Evolutionary conservation across 1,140 invertebrate species (phyloP).

Genomic region (Probaryconus sp.): DNA sequence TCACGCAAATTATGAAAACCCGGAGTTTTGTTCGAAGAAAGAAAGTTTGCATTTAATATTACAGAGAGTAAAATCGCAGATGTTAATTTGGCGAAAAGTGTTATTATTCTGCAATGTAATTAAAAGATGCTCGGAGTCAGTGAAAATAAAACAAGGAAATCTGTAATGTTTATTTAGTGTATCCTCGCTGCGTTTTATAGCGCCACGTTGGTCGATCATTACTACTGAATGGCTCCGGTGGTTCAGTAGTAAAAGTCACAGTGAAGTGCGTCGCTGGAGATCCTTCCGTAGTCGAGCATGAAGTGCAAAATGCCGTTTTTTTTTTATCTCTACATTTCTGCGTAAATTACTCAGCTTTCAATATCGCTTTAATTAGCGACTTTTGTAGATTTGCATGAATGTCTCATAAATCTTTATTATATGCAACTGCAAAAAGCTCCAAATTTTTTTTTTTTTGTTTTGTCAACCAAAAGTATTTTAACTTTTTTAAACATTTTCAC

Average conservation of each 20-base stretch:
- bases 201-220: constrained; percentile 17
- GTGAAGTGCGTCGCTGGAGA: constrained; percentile 30
- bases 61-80: constrained; percentile 29
- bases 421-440: too few species aligned
- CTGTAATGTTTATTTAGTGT: constrained; percentile 33
- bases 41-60: too few species aligned
- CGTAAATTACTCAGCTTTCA: too few species aligned
- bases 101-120: constrained; percentile 29
- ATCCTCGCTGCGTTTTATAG: constrained; percentile 34
- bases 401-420: too few species aligned
- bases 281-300: not conserved
- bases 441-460: too few species aligned
- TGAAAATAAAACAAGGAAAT: constrained; percentile 23
- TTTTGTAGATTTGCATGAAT: too few species aligned
- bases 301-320: constrained; percentile 14
- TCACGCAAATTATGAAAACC: too few species aligned
- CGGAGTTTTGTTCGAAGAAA: too few species aligned
- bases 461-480: too few species aligned
- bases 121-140: constrained; percentile 7
- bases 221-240: constrained; percentile 26
- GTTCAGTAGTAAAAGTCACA: constrained; percentile 45
- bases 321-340: too few species aligned
- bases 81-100: constrained; percentile 30
- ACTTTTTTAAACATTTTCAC: too few species aligned
- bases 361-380: too few species aligned